Conservation (phyloP, 1,140 invertebrate genomes). For the Phthorimaea operculella region DNA sequence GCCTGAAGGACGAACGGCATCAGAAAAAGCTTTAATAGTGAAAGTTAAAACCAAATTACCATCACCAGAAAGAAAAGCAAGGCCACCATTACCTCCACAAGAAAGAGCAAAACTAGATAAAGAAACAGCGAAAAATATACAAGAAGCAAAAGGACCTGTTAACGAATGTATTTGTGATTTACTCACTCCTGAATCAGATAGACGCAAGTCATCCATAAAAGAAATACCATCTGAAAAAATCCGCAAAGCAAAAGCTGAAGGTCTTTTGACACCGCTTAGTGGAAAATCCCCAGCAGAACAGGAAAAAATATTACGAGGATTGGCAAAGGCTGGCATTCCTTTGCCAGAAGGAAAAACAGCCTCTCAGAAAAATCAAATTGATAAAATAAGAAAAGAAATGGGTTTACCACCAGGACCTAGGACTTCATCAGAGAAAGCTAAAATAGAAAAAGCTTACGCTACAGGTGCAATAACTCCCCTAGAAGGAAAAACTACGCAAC, state of each 20-base stretch:
- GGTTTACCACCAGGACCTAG: constrained; percentile 23
- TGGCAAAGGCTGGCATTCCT: constrained; percentile 23
- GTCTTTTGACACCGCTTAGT: constrained; percentile 24
- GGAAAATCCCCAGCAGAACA: constrained; percentile 27
- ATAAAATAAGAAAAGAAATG: constrained; percentile 20
- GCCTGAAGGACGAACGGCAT: constrained; percentile 21
- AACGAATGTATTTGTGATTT: constrained; percentile 30
- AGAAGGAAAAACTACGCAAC: constrained; percentile 24
- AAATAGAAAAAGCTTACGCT: constrained; percentile 20
- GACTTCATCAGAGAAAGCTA: constrained; percentile 20
- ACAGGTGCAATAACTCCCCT: constrained; percentile 33
- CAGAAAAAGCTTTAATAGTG: constrained; percentile 22
- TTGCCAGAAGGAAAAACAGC: constrained; percentile 27
- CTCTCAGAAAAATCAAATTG: constrained; percentile 24
- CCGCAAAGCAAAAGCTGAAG: constrained; percentile 21
- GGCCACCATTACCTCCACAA: constrained; percentile 8
- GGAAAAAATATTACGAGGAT: constrained; percentile 28
- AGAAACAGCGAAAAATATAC: constrained; percentile 14
- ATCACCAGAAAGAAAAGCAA: background rate
- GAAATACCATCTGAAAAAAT: constrained; percentile 16
- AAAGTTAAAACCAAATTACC: constrained; percentile 1
- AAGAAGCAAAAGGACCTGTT: constrained; percentile 24
- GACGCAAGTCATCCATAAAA: background rate
- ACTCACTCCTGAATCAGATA: constrained; percentile 20
- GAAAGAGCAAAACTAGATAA: constrained; percentile 21